Evolutionary conservation across 1,140 invertebrate genomes (phyloP).

Genomic region (Drosophila lacteicornis): DNA sequence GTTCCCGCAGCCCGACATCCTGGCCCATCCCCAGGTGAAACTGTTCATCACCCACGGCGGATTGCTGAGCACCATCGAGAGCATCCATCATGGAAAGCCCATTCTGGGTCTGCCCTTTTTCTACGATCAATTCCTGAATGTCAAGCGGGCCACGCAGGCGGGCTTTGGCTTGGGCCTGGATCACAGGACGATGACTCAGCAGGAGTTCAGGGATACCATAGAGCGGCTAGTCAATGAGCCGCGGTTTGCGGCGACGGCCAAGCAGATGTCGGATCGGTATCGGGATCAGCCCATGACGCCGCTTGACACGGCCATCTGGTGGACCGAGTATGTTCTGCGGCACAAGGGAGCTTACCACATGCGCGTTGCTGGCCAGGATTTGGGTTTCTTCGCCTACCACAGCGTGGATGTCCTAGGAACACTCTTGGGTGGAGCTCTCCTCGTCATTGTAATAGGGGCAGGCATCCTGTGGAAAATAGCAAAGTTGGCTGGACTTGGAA

Average conservation of each 20-base stretch:
- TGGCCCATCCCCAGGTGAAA: conserved; percentile 88
- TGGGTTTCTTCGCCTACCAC: conserved; percentile 85
- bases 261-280: conserved; percentile 86
- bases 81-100: conserved; percentile 90
- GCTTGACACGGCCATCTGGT: conserved; percentile 89
- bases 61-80: conserved; percentile 89
- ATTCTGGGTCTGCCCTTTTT: conserved; percentile 90
- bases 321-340: conserved; percentile 89
- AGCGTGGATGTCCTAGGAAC: conserved; percentile 85
- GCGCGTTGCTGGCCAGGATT: conserved; percentile 63
- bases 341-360: conserved; percentile 84
- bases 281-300: conserved; percentile 87
- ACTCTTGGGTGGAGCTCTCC: conserved; percentile 20
- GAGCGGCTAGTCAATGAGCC: conserved; percentile 78
- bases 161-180: conserved; percentile 85
- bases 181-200: conserved; percentile 77
- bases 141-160: conserved; percentile 84
- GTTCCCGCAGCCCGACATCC: conserved; percentile 90
- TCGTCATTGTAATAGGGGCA: neutral
- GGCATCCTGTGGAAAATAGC: conserved; percentile 10
- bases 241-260: conserved; percentile 84
- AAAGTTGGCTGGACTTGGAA: neutral
- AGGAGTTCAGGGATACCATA: conserved; percentile 71
- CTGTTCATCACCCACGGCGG: conserved; percentile 92
- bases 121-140: conserved; percentile 87